Evolutionary conservation across 2,888 invertebrate species (phyloP), one percentile per base, ranked within the genome.

Genomic region (Lordiphosa fenestrarum): DNA sequence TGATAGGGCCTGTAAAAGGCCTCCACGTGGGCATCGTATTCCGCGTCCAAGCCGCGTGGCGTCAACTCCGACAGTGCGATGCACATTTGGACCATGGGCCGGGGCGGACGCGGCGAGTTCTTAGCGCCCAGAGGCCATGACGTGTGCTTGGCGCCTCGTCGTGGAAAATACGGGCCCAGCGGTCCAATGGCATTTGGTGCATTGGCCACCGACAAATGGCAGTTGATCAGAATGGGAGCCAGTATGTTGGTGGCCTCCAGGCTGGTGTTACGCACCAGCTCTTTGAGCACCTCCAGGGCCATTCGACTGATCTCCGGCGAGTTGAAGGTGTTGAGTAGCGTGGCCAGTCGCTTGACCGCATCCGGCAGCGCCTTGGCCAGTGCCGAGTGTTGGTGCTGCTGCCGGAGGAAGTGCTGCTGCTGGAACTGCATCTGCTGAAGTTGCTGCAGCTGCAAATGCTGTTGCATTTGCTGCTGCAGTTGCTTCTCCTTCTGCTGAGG

Each of bases 1-100:
- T 98, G 97, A 89, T 98, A 98, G 0, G 97, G 97, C 25, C 93
- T 90, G 90, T 95, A 97, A 88, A 95, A 95, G 68, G 94, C 94
- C 48, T 93, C 91, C 51, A 96, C 90, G 6, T 94, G 94, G 51
- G 91, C 91, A 87, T 96, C 95, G 83, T 95, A 96, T 40, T 94
- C 94, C 6, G 93, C 92, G 90, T 96, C 95, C 10, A 93, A 91
- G 21, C 95, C 95, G 90, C 94, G 86, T 35, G 88, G 88, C 5
- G 88, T 81, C 42, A 95, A 89, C 81, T 94, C 94, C 62, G 93
- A 93, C 72, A 94, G 93, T 15, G 95, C 94, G 69, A 96, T 93
- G 69, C 94, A 93, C 95, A 95, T 96, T 90, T 94, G 96, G 51
- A 95, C 94, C 93, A 95, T 94, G 0, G 95, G 95, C 49, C 90